These are phyloP conservation scores for Lepisosteus osseus DNA, from an alignment of 2,113 vertebrate species.

Conservation along the genomic window DNA sequence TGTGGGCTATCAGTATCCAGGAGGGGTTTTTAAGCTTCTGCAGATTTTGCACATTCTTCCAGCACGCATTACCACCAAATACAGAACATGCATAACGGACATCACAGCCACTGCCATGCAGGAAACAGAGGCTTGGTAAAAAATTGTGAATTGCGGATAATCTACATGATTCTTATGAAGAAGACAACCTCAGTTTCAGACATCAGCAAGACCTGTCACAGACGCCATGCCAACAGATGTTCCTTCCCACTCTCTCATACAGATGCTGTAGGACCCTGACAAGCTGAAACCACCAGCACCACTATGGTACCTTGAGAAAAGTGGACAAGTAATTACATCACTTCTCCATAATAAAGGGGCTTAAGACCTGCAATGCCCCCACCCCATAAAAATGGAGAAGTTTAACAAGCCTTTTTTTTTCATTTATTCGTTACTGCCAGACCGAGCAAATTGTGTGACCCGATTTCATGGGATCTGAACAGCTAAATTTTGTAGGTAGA, in stretches of 20 bases:
- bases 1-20: background rate
- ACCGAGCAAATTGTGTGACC: background rate
- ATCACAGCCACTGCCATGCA: no score
- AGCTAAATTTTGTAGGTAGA: constrained; percentile 9
- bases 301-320: no score
- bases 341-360: no score
- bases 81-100: background rate
- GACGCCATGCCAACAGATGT: no score
- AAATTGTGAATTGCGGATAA: constrained; percentile 17
- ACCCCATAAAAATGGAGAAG: background rate
- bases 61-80: constrained; percentile 18
- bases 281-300: no score
- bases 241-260: no score
- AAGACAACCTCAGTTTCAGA: no score
- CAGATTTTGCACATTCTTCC: constrained; percentile 1
- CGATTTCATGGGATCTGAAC: background rate
- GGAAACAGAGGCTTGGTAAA: no score
- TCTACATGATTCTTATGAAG: constrained; percentile 13
- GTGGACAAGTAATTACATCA: no score
- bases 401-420: background rate
- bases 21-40: constrained; percentile 6
- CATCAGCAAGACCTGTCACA: no score
- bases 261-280: no score
- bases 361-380: background rate
- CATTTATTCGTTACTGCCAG: background rate